These are phyloP conservation scores for Cardiocondyla obscurior DNA, from an alignment of 1,140 invertebrate species.

Conservation along the genomic window DNA sequence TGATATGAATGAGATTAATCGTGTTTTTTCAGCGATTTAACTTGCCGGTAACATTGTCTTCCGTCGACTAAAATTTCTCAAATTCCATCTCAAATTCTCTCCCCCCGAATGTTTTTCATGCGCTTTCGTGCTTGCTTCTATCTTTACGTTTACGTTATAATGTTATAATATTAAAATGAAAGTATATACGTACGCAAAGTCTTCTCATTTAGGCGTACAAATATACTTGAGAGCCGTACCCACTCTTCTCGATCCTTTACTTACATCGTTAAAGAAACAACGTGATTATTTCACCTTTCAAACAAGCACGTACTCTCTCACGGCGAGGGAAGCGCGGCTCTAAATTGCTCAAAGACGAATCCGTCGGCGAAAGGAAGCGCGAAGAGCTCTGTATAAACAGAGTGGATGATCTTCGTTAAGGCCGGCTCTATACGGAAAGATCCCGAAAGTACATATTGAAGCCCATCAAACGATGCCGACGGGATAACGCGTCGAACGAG, in stretches of 20 bases:
- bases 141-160: not conserved
- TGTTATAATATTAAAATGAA: too few relatives aligned
- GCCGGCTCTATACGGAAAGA: slow-evolving; percentile 7
- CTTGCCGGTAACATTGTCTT: slow-evolving; percentile 14
- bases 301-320: not conserved
- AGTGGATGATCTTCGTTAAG: slow-evolving; percentile 46
- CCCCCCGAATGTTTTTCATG: too few relatives aligned
- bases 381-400: slow-evolving; percentile 30
- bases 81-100: not conserved
- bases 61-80: not conserved
- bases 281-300: slow-evolving; percentile 13
- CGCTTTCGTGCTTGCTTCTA: not conserved
- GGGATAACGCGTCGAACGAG: slow-evolving; percentile 17
- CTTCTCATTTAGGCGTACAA: not conserved
- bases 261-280: not conserved
- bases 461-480: slow-evolving; percentile 20
- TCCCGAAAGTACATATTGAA: slow-evolving; percentile 43
- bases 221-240: not conserved
- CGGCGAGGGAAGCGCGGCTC: not conserved
- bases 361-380: not conserved
- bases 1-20: slow-evolving; percentile 16
- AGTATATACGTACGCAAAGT: not conserved
- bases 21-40: slow-evolving; percentile 26
- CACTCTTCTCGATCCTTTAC: not conserved
- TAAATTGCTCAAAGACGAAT: slow-evolving; percentile 44